phyloP scores from a whole-genome alignment of 2,797 vertebrate genomes.

The Psittacula derbiana region DNA sequence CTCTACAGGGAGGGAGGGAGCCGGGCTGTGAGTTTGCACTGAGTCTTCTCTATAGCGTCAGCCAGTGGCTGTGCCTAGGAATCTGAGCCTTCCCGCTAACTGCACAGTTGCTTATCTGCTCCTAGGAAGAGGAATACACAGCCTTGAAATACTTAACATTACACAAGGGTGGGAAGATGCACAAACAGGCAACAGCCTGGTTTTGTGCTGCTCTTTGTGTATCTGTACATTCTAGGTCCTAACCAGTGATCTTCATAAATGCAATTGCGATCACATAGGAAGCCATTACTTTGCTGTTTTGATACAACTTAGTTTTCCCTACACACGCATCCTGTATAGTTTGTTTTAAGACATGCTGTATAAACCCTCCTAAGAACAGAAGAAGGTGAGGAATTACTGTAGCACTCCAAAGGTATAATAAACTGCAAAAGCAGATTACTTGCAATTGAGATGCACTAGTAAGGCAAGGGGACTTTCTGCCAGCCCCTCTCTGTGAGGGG shows the following conservation, averaged over 20 bases:
- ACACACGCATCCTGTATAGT: accelerated
- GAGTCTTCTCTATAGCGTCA: neutral
- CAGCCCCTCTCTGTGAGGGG: neutral
- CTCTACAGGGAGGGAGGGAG: neutral
- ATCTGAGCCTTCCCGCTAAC: neutral
- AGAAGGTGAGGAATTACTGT: neutral
- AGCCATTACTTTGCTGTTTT: neutral
- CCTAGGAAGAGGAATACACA: neutral
- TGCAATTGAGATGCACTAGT: neutral
- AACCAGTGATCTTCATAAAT: neutral
- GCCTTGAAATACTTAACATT: accelerated
- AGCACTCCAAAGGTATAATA: neutral
- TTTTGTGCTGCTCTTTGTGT: neutral
- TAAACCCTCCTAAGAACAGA: neutral
- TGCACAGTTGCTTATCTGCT: neutral
- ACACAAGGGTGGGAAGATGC: neutral
- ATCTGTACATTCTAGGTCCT: neutral
- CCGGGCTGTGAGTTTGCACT: neutral
- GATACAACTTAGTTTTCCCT: neutral
- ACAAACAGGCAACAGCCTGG: neutral
- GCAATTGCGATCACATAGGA: neutral
- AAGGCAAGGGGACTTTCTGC: neutral
- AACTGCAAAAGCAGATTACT: neutral
- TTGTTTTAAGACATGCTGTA: neutral
- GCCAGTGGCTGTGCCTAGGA: neutral